phyloP scores from a whole-genome alignment of 2,888 invertebrate genomes.

The Ptychoptera contaminata region DNA sequence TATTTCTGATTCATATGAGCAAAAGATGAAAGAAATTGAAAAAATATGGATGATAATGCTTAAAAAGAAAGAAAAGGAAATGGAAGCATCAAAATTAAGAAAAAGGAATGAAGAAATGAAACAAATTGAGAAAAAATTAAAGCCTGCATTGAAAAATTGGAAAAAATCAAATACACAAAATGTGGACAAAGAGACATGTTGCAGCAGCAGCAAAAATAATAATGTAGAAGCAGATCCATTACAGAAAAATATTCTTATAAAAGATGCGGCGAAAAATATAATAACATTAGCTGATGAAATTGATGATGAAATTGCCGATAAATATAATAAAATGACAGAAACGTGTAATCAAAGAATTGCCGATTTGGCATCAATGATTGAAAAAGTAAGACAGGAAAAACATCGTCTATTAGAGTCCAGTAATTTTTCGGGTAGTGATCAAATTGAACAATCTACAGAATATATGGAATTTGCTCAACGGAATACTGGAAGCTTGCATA shows the following conservation, averaged over 20 bases:
- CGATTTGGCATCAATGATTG: conserved; percentile 37
- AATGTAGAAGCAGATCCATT: too few species aligned
- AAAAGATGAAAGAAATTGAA: conserved; percentile 13
- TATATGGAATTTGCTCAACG: conserved; percentile 23
- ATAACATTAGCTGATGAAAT: neutral
- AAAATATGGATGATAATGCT: conserved; percentile 20
- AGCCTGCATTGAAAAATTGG: conserved; percentile 4
- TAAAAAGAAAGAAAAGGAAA: conserved; percentile 7
- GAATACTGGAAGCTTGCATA: neutral
- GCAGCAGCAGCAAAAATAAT: too few species aligned
- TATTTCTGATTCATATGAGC: neutral
- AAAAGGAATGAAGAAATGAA: conserved; percentile 1
- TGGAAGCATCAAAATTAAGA: neutral
- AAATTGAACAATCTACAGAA: conserved; percentile 23
- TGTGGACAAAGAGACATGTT: too few species aligned
- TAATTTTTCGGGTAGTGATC: conserved; percentile 21
- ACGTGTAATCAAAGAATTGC: conserved; percentile 39
- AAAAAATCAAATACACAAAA: neutral
- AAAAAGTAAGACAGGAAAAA: conserved; percentile 41
- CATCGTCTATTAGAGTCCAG: conserved; percentile 32
- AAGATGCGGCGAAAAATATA: neutral
- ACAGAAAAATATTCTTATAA: neutral
- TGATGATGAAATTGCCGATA: conserved; percentile 16
- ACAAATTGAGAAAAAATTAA: neutral
- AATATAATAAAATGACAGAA: conserved; percentile 36